Base-by-base conservation (phyloP, 2,888 invertebrate species). In the Candidula unifasciata region DNA sequence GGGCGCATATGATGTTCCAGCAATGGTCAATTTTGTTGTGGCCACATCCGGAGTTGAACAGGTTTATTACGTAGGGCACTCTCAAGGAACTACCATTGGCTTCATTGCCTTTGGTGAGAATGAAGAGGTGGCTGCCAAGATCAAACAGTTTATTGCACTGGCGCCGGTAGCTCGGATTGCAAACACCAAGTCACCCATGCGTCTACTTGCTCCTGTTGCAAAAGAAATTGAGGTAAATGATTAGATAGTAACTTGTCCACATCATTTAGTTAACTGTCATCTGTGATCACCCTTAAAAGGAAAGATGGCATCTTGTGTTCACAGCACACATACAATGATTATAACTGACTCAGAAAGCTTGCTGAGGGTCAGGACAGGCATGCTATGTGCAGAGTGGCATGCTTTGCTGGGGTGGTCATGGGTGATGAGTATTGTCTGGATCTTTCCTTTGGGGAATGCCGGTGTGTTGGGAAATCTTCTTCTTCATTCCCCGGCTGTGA, bases 51-150 rank as follows among this genome's bases (percentile, higher is more conserved):
- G 95, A 0, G 94, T 95, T 44, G 88, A 95, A 0, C 94, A 95
- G 80, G 90, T 97, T 0, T 95, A 96, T 89, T 98, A 97, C 92
- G 94, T 97, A 69, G 98, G 98, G 0, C 97, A 98, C 93, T 98
- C 97, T 0, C 97, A 98, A 96, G 98, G 98, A 0, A 94, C 94
- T 8, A 86, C 92, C 64, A 93, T 93, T 57, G 93, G 89, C 30
- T 94, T 94, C 86, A 91, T 93, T 6, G 89, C 90, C 24, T 89
- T 94, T 64, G 91, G 90, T 73, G 87, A 88, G 57, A 89, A 94
- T 83, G 88, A 86, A 30, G 88, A 89, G 13, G 88, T 94, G 27
- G 90, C 90, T 8, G 88, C 90, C 16, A 92, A 93, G 88, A 88
- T 94, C 2, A 90, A 91, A 82, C 88, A 90, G 33, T 92, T 94